phyloP scores from a whole-genome alignment of 2,113 vertebrate species.

The Colinus virginianus region DNA sequence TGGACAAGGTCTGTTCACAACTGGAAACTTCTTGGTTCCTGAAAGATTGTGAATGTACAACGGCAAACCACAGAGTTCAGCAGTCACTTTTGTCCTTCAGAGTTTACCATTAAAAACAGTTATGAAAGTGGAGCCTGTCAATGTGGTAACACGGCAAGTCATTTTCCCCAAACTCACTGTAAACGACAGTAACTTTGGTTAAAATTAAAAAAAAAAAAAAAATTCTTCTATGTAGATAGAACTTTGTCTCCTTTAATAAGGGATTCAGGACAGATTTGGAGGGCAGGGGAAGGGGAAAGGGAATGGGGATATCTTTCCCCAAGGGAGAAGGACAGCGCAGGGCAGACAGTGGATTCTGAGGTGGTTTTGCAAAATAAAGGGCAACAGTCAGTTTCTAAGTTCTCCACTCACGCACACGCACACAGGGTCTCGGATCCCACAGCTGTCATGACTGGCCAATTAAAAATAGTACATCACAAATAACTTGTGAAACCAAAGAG shows the following conservation, averaged over 20 bases:
- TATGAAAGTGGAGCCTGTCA: conserved; percentile 83
- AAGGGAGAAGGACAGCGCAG: conserved; percentile 88
- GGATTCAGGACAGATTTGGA: conserved; percentile 80
- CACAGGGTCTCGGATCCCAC: conserved; percentile 88
- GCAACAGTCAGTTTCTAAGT: conserved; percentile 94
- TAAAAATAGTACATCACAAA: conserved; percentile 99
- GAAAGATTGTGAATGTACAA: conserved; percentile 91
- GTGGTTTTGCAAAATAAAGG: conserved; percentile 99
- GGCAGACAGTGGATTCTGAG: conserved; percentile 95
- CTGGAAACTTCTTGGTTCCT: conserved; percentile 87
- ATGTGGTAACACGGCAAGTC: conserved; percentile 87
- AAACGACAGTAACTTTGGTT: conserved; percentile 99
- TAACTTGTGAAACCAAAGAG: conserved; percentile 98
- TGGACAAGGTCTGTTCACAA: conserved; percentile 90
- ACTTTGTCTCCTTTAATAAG: conserved; percentile 88
- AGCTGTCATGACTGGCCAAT: conserved; percentile 99
- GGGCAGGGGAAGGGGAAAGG: conserved; percentile 61
- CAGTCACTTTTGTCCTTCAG: conserved; percentile 87
- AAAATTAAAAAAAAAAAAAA: conserved; percentile 84
- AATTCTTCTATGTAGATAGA: conserved; percentile 92
- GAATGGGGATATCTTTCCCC: conserved; percentile 80
- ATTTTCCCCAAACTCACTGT: conserved; percentile 98
- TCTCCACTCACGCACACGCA: conserved; percentile 92
- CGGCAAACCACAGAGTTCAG: conserved; percentile 92
- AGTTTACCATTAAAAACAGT: conserved; percentile 86